Base-by-base conservation (phyloP, 2,888 invertebrate genomes). In the Acrobasis suavella region DNA sequence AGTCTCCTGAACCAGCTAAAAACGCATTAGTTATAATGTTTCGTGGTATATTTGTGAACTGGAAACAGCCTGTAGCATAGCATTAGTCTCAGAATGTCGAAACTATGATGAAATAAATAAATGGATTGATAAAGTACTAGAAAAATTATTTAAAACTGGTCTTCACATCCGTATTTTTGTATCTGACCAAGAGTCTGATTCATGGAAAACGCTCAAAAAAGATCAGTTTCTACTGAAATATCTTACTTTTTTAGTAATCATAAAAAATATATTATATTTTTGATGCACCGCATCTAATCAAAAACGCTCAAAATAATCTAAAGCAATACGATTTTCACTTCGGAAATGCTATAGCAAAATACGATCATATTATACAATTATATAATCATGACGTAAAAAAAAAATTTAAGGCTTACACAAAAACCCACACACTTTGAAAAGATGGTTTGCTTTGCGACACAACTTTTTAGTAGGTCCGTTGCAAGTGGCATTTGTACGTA, bases 241-340 rank as follows among this genome's bases (percentile, higher is more conserved):
- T 3, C 22, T 22, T 22, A 22, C 65, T 71, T 70, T 59, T 62
- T 58, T 64, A 61, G 70, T 22, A 63, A 65, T 60, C 32, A 58
- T 10, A 62, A 37, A 62, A 71, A 65, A 69, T 69, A 16, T 69
- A 66, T 52, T 66, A 68, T 22, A 65, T 71, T 56, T 72, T 71
- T 62, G 67, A 69, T 64, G 64, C 65, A 56, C 68, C 67, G 0
- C 69, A 71, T 65, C 61, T 69, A 16, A 64, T 71, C 2, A 68
- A 71, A 62, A n/a, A 12, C 9, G 64, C 70, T 16, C 65, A 66
- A 9, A 67, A 65, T 49, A 65, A 69, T 32, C 59, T 71, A 9
- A 67, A 64, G 50, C n/a, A n/a, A n/a, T n/a, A n/a, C n/a, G n/a
- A 17, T 12, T 68, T 65, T 50, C 62, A 71, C 58, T 71, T 69